Evolutionary conservation across 2,797 vertebrate genomes (phyloP).

Genomic region (Neoniphon sammara): DNA sequence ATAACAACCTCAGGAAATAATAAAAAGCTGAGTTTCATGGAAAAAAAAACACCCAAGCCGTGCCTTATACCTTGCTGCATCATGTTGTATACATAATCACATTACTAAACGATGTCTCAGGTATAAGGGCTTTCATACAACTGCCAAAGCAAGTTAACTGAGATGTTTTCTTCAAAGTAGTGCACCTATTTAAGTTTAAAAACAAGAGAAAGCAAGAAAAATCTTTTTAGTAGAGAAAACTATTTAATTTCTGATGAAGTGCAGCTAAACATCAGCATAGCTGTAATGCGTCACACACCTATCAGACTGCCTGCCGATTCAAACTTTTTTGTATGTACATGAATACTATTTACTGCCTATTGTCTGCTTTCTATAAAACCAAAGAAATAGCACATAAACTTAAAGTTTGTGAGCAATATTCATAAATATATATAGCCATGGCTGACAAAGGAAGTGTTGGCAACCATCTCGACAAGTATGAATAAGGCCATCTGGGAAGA

Average conservation of each 20-base stretch:
- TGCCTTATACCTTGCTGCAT: background rate
- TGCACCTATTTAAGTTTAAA: background rate
- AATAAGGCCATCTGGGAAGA: slow-evolving; percentile 77
- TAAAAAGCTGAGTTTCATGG: slow-evolving; percentile 5
- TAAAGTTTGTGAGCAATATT: slow-evolving; percentile 26
- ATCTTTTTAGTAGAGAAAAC: background rate
- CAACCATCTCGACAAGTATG: slow-evolving; percentile 60
- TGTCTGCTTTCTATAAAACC: slow-evolving; percentile 1
- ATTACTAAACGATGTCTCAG: background rate
- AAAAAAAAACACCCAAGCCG: background rate
- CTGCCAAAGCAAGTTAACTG: background rate
- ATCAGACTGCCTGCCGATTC: slow-evolving; percentile 13
- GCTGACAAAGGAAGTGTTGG: slow-evolving; percentile 64
- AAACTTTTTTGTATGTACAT: background rate
- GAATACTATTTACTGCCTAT: slow-evolving; percentile 1
- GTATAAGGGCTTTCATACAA: background rate
- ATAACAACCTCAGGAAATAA: slow-evolving; percentile 18
- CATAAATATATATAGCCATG: slow-evolving; percentile 10
- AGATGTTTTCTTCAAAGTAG: slow-evolving; percentile 11
- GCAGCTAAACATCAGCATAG: background rate
- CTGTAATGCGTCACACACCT: slow-evolving; percentile 2
- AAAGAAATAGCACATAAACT: slow-evolving; percentile 36
- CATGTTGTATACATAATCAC: background rate
- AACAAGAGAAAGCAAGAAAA: background rate
- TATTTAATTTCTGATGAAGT: background rate